Percentiles rank a stretch among this genome's conserved stretches.
These are phyloP conservation scores for Allolobophora icterica DNA, from an alignment of 2,888 invertebrate species.

Conservation along the genomic window DNA sequence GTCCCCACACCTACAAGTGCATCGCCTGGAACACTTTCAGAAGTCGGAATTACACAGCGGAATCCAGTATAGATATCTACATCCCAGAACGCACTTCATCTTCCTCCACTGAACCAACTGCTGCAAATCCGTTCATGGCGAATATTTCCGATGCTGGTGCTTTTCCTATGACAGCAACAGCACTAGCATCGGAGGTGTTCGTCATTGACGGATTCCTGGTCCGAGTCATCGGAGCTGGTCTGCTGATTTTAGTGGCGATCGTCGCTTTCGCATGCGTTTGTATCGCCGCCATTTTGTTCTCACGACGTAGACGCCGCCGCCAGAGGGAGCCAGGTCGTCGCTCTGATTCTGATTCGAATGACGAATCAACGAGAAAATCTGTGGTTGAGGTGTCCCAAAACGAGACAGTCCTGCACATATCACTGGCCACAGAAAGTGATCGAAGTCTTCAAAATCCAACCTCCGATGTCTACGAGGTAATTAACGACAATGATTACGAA, in stretches of 20 bases:
- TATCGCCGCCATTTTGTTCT: slow-evolving; percentile 1
- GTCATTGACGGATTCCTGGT: neutral
- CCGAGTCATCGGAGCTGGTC: neutral
- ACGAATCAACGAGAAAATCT: neutral
- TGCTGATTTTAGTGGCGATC: neutral
- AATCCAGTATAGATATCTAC: neutral
- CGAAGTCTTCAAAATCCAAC: neutral
- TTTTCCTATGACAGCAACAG: neutral
- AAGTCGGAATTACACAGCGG: neutral
- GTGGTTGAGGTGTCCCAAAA: neutral
- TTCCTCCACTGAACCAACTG: neutral
- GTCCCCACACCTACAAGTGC: neutral
- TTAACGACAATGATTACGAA: neutral
- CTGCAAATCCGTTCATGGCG: too few species aligned
- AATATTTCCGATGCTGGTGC: too few species aligned
- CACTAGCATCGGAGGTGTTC: neutral
- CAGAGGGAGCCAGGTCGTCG: neutral
- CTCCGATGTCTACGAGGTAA: neutral
- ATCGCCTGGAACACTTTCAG: neutral
- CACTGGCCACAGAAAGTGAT: neutral
- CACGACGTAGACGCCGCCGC: neutral
- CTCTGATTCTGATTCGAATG: neutral
- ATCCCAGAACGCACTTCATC: neutral
- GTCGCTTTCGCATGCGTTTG: neutral
- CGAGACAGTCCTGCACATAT: neutral